phyloP scores from a whole-genome alignment of 2,888 invertebrate genomes.

The Hypolimnas misippus region DNA sequence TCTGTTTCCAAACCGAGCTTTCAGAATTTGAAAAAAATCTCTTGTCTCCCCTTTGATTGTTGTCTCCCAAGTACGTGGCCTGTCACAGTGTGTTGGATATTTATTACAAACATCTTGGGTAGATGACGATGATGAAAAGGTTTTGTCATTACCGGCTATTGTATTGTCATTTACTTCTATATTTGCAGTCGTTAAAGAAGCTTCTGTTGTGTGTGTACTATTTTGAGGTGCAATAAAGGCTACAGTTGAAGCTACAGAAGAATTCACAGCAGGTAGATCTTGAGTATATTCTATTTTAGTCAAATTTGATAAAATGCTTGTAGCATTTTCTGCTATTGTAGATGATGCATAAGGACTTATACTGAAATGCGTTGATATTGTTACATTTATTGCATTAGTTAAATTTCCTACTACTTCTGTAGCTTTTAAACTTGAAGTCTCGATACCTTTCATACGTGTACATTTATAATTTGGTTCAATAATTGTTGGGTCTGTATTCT shows the following conservation, averaged over 20 bases:
- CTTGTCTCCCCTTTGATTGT: slow-evolving; percentile 66
- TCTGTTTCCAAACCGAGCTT: slow-evolving; percentile 56
- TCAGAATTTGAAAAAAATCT: slow-evolving; percentile 68
- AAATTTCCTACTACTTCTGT: not conserved
- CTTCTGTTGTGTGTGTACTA: not conserved
- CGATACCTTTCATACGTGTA: not conserved
- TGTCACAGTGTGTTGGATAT: slow-evolving; percentile 57
- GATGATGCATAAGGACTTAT: not conserved
- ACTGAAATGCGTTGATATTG: not conserved
- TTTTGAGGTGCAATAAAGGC: not conserved
- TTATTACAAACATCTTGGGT: slow-evolving; percentile 25
- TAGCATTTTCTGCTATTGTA: not conserved
- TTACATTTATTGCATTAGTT: not conserved
- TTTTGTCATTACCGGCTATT: not conserved
- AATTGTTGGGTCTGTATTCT: not conserved
- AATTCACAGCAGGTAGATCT: not conserved
- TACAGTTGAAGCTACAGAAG: not conserved
- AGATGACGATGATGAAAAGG: not conserved
- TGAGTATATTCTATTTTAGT: not conserved
- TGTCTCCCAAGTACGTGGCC: slow-evolving; percentile 69
- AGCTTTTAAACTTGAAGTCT: not conserved
- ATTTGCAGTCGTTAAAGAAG: slow-evolving; percentile 11
- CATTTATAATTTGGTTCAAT: not conserved
- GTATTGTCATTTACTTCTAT: slow-evolving; percentile 20
- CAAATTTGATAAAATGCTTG: not conserved